Conservation (phyloP, 2,113 vertebrate genomes). For the Neotragus pygmaeus region DNA sequence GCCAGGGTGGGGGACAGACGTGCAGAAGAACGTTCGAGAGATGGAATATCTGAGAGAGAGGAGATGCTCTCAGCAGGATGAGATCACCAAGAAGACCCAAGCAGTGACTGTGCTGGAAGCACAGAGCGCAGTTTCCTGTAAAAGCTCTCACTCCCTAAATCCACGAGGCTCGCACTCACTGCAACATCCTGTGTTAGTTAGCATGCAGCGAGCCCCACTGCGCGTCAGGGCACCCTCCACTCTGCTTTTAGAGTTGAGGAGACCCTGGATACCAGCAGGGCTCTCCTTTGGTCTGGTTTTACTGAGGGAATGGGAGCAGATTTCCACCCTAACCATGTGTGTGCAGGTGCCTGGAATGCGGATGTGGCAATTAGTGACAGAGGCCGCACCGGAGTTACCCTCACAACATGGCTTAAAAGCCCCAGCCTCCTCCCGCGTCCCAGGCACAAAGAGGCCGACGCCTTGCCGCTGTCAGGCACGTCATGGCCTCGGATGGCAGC, state of each 20-base stretch:
- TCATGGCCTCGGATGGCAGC: neutral
- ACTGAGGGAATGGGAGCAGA: neutral
- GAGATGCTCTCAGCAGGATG: neutral
- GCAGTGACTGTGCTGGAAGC: fast-evolving
- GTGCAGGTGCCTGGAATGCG: neutral
- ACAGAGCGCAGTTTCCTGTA: neutral
- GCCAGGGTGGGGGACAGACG: neutral
- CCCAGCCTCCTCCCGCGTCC: too few relatives aligned
- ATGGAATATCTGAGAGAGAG: neutral
- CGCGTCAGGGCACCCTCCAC: fast-evolving
- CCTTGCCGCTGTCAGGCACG: neutral
- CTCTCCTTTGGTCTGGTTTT: neutral
- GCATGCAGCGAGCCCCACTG: neutral
- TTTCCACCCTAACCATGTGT: neutral
- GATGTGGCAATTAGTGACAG: neutral
- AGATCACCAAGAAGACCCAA: neutral
- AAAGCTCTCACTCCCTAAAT: neutral
- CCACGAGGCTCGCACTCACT: neutral
- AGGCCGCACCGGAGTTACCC: neutral
- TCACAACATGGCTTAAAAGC: fast-evolving
- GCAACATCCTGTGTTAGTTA: fast-evolving
- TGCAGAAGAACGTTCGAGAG: neutral
- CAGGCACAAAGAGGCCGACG: fast-evolving
- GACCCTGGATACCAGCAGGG: neutral
- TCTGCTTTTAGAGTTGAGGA: neutral